A percentile compares a stretch with the other conserved stretches of the same genome.
phyloP scores from a whole-genome alignment of 2,888 invertebrate species.

The Stratiomys singularior region DNA sequence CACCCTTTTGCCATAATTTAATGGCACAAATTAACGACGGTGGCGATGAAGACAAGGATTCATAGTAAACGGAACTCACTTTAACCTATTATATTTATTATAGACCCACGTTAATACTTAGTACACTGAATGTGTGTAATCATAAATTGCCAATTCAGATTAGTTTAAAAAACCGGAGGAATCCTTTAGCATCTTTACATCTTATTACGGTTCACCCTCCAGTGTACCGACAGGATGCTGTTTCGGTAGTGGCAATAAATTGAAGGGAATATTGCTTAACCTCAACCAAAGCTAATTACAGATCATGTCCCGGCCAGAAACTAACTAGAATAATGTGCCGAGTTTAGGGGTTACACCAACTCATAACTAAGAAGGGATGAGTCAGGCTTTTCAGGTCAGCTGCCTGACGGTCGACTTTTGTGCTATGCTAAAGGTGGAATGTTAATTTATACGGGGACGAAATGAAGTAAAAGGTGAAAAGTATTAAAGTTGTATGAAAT shows the following conservation, averaged over 20 bases:
- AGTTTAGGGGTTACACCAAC: slow-evolving; percentile 18
- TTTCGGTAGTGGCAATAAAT: slow-evolving; percentile 30
- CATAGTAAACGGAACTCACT: slow-evolving; percentile 1
- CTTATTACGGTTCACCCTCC: background rate
- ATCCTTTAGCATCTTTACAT: background rate
- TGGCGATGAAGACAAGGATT: background rate
- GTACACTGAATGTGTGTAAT: slow-evolving; percentile 39
- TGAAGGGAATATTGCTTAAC: slow-evolving; percentile 44
- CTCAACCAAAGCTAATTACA: slow-evolving; percentile 43
- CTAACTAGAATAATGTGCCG: slow-evolving; percentile 21
- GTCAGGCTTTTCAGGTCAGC: background rate
- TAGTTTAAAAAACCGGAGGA: slow-evolving; percentile 16
- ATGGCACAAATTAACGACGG: background rate
- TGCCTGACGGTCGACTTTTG: background rate
- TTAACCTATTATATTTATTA: slow-evolving; percentile 44
- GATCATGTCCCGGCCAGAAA: slow-evolving; percentile 36
- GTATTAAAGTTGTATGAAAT: too few relatives aligned
- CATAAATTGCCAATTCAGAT: slow-evolving; percentile 39
- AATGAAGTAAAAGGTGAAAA: too few relatives aligned
- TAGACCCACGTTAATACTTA: slow-evolving; percentile 16
- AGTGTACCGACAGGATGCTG: background rate
- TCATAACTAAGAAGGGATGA: background rate
- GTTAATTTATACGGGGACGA: background rate
- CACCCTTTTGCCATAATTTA: background rate
- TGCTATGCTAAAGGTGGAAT: background rate